Evolutionary conservation across 2,797 vertebrate species (phyloP).

Genomic region (Sternarchorhynchus goeldii): DNA sequence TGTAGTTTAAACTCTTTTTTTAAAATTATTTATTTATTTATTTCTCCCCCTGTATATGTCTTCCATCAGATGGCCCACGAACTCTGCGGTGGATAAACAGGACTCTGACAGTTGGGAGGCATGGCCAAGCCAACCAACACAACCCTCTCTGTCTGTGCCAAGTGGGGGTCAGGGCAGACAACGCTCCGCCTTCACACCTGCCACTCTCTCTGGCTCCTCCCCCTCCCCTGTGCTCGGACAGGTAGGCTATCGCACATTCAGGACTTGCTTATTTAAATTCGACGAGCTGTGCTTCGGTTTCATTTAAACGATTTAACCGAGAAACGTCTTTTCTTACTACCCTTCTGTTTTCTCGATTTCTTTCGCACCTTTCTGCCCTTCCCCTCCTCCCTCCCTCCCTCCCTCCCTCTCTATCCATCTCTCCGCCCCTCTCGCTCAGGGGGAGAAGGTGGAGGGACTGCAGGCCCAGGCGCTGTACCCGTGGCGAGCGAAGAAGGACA

Average conservation of each 20-base stretch:
- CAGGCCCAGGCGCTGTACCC: slow-evolving; percentile 97
- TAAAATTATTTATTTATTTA: neutral
- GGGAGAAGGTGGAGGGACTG: slow-evolving; percentile 96
- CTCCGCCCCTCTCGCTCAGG: slow-evolving; percentile 69
- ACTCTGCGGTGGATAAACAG: slow-evolving; percentile 77
- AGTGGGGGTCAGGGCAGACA: slow-evolving; percentile 89
- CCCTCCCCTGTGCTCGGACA: slow-evolving; percentile 95
- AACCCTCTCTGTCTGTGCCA: slow-evolving; percentile 91
- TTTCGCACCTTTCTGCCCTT: neutral
- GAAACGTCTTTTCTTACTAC: neutral
- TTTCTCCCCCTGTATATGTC: neutral
- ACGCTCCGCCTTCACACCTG: slow-evolving; percentile 95
- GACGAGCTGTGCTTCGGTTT: neutral
- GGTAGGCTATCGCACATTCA: slow-evolving; percentile 69
- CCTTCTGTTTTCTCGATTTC: neutral
- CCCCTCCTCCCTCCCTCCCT: neutral
- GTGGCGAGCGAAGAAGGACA: slow-evolving; percentile 98
- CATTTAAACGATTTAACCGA: neutral
- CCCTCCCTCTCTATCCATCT: neutral
- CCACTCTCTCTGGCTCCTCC: slow-evolving; percentile 92
- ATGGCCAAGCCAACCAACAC: slow-evolving; percentile 88
- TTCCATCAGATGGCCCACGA: slow-evolving; percentile 86
- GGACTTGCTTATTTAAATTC: neutral
- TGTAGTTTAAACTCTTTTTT: too few relatives aligned
- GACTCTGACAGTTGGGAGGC: slow-evolving; percentile 94